A percentile compares a stretch with the other conserved stretches of the same genome.
These are phyloP conservation scores for Macaria notata DNA, from an alignment of 2,888 invertebrate genomes.

Conservation along the genomic window DNA sequence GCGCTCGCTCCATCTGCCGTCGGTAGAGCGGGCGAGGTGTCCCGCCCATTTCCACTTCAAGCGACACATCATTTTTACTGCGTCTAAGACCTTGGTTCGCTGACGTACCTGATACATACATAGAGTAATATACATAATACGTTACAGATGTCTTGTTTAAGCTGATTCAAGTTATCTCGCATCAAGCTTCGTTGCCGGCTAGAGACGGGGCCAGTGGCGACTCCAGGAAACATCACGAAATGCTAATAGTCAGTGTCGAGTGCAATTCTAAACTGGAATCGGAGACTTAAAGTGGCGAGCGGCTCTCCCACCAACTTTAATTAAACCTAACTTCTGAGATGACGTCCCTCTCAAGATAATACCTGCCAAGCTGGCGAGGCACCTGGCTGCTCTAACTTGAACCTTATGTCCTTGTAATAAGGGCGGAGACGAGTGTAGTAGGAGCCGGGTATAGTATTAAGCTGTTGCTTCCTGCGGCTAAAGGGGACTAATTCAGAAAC, in stretches of 20 bases:
- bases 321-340: slow-evolving; percentile 74
- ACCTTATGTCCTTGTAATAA: slow-evolving; percentile 36
- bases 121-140: no score
- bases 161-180: no score
- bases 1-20: no score
- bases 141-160: no score
- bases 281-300: slow-evolving; percentile 57
- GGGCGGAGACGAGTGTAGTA: slow-evolving; percentile 19
- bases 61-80: no score
- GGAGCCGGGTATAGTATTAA: slow-evolving; percentile 46
- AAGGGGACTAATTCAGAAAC: slow-evolving; percentile 53
- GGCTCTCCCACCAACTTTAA: slow-evolving; percentile 66
- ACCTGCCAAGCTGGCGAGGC: slow-evolving; percentile 9
- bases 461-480: slow-evolving; percentile 60
- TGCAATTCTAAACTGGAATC: slow-evolving; percentile 60
- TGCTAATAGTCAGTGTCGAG: slow-evolving; percentile 60
- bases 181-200: no score
- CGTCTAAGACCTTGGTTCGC: no score
- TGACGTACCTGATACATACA: no score
- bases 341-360: slow-evolving; percentile 68
- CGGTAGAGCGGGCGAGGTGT: no score
- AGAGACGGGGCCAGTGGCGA: no score
- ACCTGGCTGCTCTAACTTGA: slow-evolving; percentile 20
- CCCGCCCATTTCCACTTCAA: no score
- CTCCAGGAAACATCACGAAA: slow-evolving; percentile 41